phyloP scores from a whole-genome alignment of 2,888 invertebrate species.

The Agrilus biguttatus region DNA sequence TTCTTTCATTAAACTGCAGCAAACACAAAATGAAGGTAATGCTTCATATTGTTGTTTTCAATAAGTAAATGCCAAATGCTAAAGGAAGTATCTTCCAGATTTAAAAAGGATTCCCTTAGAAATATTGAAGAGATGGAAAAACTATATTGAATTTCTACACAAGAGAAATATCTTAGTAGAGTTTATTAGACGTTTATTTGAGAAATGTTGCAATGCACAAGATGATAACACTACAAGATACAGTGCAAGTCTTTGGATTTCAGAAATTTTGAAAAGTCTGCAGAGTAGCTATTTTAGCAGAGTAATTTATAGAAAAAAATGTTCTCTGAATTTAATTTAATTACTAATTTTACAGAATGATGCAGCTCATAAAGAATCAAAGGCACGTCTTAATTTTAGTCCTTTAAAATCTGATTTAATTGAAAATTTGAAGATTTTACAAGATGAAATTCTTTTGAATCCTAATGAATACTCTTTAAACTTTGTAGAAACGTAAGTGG shows the following conservation, averaged over 20 bases:
- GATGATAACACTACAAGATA: conserved; percentile 9
- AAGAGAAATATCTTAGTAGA: conserved; percentile 35
- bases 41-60: no score
- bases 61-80: conserved; percentile 3
- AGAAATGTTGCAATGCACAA: conserved; percentile 10
- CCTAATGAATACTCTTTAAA: conserved; percentile 12
- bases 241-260: conserved; percentile 20
- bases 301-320: neutral
- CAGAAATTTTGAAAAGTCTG: conserved; percentile 15
- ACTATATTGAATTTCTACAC: conserved; percentile 37
- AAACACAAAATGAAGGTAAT: no score
- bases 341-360: conserved; percentile 4
- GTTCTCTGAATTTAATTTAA: neutral
- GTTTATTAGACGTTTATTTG: conserved; percentile 22
- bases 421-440: conserved; percentile 10
- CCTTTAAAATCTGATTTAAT: conserved; percentile 8
- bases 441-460: conserved; percentile 11
- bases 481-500: conserved; percentile 14
- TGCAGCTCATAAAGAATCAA: conserved; percentile 5
- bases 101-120: conserved; percentile 15
- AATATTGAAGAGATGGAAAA: conserved; percentile 34
- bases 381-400: conserved; percentile 10
- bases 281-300: conserved; percentile 3
- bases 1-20: no score
- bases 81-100: neutral